Conservation (phyloP, 1,140 invertebrate genomes). For the Anoplophora glabripennis region DNA sequence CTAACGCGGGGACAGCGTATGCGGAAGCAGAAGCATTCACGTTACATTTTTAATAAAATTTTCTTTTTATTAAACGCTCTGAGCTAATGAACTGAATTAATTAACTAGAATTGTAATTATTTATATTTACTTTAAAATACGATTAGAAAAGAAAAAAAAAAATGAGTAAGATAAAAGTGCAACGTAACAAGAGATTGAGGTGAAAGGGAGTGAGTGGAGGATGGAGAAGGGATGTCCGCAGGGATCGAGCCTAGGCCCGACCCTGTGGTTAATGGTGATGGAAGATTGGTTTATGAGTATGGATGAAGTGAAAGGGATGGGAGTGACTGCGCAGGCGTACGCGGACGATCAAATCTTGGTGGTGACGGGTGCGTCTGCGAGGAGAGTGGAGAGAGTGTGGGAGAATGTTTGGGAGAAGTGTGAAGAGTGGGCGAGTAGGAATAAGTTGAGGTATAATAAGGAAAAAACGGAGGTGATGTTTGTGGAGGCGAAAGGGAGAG, state of each 20-base stretch:
- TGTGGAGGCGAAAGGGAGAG: neutral
- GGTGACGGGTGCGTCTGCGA: slow-evolving; percentile 16
- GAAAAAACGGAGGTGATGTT: slow-evolving; percentile 28
- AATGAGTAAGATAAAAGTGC: too few relatives aligned
- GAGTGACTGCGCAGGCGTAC: slow-evolving; percentile 11
- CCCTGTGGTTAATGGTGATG: slow-evolving; percentile 27
- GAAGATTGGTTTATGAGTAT: slow-evolving; percentile 21
- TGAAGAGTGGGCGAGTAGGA: neutral
- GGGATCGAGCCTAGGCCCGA: slow-evolving; percentile 28
- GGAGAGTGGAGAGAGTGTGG: slow-evolving; percentile 17
- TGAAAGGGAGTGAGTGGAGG: slow-evolving; percentile 1
- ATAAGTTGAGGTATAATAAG: slow-evolving; percentile 21
- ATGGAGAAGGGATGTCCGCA: slow-evolving; percentile 32
- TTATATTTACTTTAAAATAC: too few relatives aligned
- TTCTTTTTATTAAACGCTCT: too few relatives aligned
- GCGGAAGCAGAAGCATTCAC: too few relatives aligned
- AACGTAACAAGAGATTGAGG: too few relatives aligned
- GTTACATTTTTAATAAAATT: too few relatives aligned
- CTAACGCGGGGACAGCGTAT: too few relatives aligned
- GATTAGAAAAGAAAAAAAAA: too few relatives aligned
- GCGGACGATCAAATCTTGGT: slow-evolving; percentile 25
- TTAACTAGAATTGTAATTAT: too few relatives aligned
- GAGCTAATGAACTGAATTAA: too few relatives aligned
- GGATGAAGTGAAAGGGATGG: slow-evolving; percentile 9
- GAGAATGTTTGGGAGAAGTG: slow-evolving; percentile 2